Base-by-base conservation (phyloP, 2,888 invertebrate species). In the Notodonta dromedarius region DNA sequence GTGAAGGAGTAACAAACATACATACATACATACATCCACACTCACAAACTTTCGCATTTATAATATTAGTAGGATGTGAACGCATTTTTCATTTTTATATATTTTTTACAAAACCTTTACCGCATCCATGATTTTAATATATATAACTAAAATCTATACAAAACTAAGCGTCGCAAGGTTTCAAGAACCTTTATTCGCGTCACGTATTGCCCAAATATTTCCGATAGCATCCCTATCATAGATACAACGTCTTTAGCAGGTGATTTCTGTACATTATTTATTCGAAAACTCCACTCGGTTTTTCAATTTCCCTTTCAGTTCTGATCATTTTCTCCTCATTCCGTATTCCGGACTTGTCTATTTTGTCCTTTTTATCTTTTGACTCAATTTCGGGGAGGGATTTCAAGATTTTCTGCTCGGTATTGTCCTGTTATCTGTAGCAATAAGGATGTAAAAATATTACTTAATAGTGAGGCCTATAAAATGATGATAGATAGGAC, bases 221-320 rank as follows among this genome's bases (percentile, higher is more conserved):
- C 68, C 74, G 63, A 63, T 60, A 65, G 56, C 59, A 62, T 56
- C 67, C 66, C 63, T 60, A 66, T 59, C 62, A 75, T 60, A 71
- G 60, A 75, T 59, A 71, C 67, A 63, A 66, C 65, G 68, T 74
- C 72, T 64, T 62, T 67, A 65, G 67, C 78, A 78, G 73, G 78
- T 81, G 77, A 78, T 80, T 76, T 65, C 70, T 71, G 77, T 80
- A 76, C 67, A 77, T 77, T 78, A 80, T 78, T 74, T 74, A 71
- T 70, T 62, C 69, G 68, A 73, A 78, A 78, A 70, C 64, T 74
- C 74, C 73, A 66, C 67, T 71, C 69, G 69, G 75, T 78, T 83
- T 79, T 83, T 83, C 81, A 83, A 82, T 82, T 80, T 79, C 73
- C 76, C 77, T 76, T 74, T 76, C 52, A 35, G 32, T 53, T 74